These are phyloP conservation scores for Anolis sagrei DNA, from an alignment of 2,113 vertebrate species.

Conservation along the genomic window DNA sequence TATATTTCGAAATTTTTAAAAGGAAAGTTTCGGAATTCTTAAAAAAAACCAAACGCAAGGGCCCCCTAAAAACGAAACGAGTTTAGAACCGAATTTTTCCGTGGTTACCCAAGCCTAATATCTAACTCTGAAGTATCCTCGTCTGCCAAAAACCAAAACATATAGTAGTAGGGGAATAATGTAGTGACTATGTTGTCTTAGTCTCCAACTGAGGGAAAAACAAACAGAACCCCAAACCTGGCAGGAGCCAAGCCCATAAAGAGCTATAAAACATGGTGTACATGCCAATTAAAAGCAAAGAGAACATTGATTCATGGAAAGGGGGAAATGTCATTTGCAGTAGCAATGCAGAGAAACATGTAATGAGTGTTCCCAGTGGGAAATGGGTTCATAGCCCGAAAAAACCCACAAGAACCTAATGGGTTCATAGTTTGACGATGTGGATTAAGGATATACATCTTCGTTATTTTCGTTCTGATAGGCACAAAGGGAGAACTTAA, in stretches of 20 bases:
- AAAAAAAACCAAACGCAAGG: too few species aligned
- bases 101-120: too few species aligned
- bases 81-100: too few species aligned
- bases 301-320: neutral
- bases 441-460: too few species aligned
- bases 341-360: neutral
- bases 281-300: neutral
- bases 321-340: neutral
- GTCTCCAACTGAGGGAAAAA: neutral
- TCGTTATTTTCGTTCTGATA: too few species aligned
- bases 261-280: neutral
- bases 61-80: too few species aligned
- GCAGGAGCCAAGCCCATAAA: conserved; percentile 11
- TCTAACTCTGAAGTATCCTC: neutral
- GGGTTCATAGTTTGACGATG: too few species aligned
- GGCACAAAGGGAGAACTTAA: too few species aligned
- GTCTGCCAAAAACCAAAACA: neutral
- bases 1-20: too few species aligned
- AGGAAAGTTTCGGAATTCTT: too few species aligned
- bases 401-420: too few species aligned
- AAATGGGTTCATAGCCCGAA: too few species aligned
- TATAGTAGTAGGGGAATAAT: neutral
- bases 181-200: neutral
- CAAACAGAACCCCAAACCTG: neutral
- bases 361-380: neutral